Percentiles rank a stretch among this genome's conserved stretches.
phyloP scores from a whole-genome alignment of 2,113 vertebrate genomes.

The Alethe diademata region DNA sequence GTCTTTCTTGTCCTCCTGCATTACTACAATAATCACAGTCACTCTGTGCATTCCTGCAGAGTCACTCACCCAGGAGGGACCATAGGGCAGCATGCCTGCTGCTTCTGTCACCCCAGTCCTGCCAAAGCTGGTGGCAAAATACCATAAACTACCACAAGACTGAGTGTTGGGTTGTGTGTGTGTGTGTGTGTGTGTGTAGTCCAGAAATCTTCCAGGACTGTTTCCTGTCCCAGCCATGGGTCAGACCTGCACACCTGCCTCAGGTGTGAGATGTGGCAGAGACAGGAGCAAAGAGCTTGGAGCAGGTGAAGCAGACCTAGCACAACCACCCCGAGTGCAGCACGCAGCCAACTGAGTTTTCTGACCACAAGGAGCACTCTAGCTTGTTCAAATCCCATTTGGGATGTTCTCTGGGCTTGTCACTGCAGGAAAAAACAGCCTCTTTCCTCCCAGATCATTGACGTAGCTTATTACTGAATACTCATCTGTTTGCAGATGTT shows the following conservation, averaged over 20 bases:
- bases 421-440: constrained; percentile 13
- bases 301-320: neutral
- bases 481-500: constrained; percentile 59
- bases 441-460: constrained; percentile 6
- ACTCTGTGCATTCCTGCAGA: neutral
- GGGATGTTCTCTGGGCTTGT: constrained; percentile 7
- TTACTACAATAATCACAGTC: neutral
- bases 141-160: neutral
- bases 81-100: neutral
- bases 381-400: neutral
- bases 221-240: neutral
- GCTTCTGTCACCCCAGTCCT: neutral
- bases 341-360: neutral
- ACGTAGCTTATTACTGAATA: constrained; percentile 43
- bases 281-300: neutral
- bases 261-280: neutral
- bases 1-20: neutral
- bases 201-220: neutral
- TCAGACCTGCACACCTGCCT: neutral
- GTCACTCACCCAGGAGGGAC: neutral
- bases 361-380: neutral
- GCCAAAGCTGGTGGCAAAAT: neutral
- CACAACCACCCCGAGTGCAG: neutral
- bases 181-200: neutral
- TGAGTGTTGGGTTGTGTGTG: neutral